Evolutionary conservation across 2,113 vertebrate genomes (phyloP).

Genomic region (Chrysochloris asiatica): DNA sequence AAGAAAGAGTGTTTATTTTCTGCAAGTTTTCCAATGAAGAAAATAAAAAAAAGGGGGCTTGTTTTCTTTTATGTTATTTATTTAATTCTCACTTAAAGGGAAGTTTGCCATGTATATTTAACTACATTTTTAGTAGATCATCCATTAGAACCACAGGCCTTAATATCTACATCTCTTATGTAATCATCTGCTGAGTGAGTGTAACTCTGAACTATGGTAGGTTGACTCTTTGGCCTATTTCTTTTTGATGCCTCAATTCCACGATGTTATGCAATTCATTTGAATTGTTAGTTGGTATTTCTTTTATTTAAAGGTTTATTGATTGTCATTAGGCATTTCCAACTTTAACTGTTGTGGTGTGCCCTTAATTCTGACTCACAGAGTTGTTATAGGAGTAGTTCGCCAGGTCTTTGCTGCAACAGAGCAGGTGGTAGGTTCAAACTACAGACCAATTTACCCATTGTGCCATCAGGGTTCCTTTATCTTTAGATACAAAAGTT

Average conservation of each 20-base stretch:
- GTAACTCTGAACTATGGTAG: background rate
- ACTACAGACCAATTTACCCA: background rate
- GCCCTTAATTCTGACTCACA: background rate
- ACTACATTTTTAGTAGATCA: background rate
- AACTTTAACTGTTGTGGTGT: background rate
- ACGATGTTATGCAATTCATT: constrained; percentile 46
- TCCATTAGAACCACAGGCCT: background rate
- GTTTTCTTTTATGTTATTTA: background rate
- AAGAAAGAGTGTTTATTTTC: constrained; percentile 8
- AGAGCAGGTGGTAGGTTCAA: background rate
- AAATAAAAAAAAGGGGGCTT: background rate
- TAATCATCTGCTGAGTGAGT: background rate
- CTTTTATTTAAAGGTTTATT: constrained; percentile 81
- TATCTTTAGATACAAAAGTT: constrained; percentile 33
- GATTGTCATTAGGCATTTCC: constrained; percentile 71
- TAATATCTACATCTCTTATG: background rate
- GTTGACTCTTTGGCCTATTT: background rate
- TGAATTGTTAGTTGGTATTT: constrained; percentile 72
- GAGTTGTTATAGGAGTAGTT: background rate
- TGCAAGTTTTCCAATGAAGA: background rate
- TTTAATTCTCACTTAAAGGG: background rate
- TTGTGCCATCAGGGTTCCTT: background rate
- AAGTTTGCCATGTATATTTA: background rate
- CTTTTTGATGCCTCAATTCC: background rate
- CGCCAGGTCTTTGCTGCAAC: background rate